Conservation (phyloP, 2,888 invertebrate genomes). For the Drosophila engyochracea region DNA sequence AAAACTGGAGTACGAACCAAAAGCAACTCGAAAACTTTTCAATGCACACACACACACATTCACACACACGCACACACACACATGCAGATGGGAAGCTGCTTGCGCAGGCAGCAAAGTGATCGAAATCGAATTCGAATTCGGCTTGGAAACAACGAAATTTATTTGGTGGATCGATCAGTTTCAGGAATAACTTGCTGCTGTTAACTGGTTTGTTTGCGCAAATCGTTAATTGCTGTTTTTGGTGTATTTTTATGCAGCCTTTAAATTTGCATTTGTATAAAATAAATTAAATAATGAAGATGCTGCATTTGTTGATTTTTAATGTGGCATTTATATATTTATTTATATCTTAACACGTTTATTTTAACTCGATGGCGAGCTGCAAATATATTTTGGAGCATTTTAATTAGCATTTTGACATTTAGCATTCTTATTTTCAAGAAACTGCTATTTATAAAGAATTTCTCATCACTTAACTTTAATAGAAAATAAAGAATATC, state of each 20-base stretch:
- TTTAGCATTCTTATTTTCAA: neutral
- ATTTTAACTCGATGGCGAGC: neutral
- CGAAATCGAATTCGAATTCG: conserved; percentile 16
- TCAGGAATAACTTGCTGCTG: conserved; percentile 35
- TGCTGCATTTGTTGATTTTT: neutral
- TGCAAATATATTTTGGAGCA: neutral
- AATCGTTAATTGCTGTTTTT: conserved; percentile 12
- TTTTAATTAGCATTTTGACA: neutral
- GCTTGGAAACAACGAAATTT: conserved; percentile 1
- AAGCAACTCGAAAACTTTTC: conserved; percentile 31
- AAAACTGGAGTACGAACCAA: conserved; percentile 48
- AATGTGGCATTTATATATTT: neutral
- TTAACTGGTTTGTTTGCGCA: conserved; percentile 43
- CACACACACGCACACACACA: neutral
- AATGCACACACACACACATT: conserved; percentile 26
- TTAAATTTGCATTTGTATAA: neutral
- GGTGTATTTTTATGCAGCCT: neutral
- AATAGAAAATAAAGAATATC: neutral
- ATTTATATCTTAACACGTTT: neutral
- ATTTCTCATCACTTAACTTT: neutral
- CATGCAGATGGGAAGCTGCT: conserved; percentile 38
- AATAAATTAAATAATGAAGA: neutral
- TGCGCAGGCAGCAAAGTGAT: conserved; percentile 43
- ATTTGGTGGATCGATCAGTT: conserved; percentile 2
- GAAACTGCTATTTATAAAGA: neutral